Conservation (phyloP, 2,113 vertebrate species). For the Ptychochromis oligacanthus region DNA sequence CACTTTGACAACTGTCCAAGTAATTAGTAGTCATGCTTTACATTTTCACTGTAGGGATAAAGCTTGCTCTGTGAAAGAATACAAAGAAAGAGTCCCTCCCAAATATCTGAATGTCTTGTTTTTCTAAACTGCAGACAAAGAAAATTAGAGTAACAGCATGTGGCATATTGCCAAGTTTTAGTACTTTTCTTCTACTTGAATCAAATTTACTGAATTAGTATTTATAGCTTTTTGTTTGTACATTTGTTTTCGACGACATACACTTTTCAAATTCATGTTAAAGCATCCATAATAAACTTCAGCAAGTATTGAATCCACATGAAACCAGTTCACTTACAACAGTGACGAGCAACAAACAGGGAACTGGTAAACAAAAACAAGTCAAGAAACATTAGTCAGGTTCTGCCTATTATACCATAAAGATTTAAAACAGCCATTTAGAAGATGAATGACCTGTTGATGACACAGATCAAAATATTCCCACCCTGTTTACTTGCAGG, state of each 20-base stretch:
- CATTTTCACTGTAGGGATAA: conserved; percentile 3
- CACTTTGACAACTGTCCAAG: conserved; percentile 29
- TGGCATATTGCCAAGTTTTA: neutral
- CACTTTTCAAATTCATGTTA: neutral
- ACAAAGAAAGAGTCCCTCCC: neutral
- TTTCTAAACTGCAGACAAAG: neutral
- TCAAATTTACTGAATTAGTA: neutral
- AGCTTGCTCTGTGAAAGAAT: neutral
- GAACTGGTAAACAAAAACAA: neutral
- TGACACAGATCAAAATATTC: conserved; percentile 16
- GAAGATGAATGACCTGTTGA: conserved; percentile 5
- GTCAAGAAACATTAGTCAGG: neutral
- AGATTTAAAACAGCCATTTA: neutral
- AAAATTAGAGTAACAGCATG: neutral
- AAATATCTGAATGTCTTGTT: conserved; percentile 1
- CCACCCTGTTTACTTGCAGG: conserved; percentile 25
- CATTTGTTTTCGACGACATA: neutral
- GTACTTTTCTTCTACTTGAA: neutral
- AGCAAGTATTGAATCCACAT: neutral
- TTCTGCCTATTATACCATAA: neutral
- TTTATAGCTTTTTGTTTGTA: neutral
- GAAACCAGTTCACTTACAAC: neutral
- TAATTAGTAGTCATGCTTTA: conserved; percentile 48
- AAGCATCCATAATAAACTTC: neutral
- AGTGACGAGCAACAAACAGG: neutral